Conservation (phyloP, 2,888 invertebrate genomes). For the Leptinotarsa juncta region DNA sequence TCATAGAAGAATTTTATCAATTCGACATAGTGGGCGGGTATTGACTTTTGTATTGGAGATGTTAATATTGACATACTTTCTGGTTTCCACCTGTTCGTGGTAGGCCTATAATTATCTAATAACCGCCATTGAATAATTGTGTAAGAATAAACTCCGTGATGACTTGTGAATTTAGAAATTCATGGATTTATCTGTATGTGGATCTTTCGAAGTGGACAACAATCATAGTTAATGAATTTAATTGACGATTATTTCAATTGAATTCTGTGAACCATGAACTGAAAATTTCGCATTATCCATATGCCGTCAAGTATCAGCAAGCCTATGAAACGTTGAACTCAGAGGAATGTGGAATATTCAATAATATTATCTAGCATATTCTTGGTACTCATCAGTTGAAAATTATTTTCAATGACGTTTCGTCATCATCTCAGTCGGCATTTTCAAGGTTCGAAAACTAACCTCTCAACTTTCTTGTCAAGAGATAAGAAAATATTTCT, state of each 20-base stretch:
- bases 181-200: slow-evolving; percentile 16
- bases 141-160: background rate
- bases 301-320: background rate
- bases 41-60: slow-evolving; percentile 17
- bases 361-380: too few relatives aligned
- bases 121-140: slow-evolving; percentile 8
- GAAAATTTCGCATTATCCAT: background rate
- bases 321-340: too few relatives aligned
- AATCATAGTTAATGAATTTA: slow-evolving; percentile 8
- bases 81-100: slow-evolving; percentile 27
- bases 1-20: slow-evolving; percentile 1
- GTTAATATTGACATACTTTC: slow-evolving; percentile 37
- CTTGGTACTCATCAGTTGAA: too few relatives aligned
- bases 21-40: slow-evolving; percentile 10
- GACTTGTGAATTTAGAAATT: slow-evolving; percentile 11
- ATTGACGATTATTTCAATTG: slow-evolving; percentile 2
- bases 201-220: slow-evolving; percentile 14
- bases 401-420: too few relatives aligned
- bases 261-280: background rate
- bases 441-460: too few relatives aligned
- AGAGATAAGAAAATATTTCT: too few relatives aligned
- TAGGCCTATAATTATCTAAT: slow-evolving; percentile 28
- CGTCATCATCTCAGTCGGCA: too few relatives aligned
- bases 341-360: too few relatives aligned
- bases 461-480: too few relatives aligned